Base-by-base conservation (phyloP, 64 coral and sea anemone species). In the Cladopsammia gracilis region DNA sequence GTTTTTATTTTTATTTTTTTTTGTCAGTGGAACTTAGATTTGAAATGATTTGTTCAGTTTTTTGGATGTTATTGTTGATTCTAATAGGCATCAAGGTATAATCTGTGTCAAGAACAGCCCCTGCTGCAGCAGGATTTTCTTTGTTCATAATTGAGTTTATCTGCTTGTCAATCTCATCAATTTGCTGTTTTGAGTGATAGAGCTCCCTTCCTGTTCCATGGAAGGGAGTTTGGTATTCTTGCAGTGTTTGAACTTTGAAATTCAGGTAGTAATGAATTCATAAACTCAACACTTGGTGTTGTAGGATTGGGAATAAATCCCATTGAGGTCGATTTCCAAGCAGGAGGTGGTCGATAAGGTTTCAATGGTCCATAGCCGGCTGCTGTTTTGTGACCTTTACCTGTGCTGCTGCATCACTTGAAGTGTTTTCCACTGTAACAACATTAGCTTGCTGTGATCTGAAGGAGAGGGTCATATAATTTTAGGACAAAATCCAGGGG, bases 211-310 rank as follows among this genome's bases (percentile, higher is more conserved):
- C 75, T 62, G 74, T 87, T 10, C 80, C 54, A 54, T 87, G 90
- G 46, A 93, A 93, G 77, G 79, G 16, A 86, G n/a, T 92, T 86
- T 77, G 13, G 67, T 70, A 92, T 92, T 92, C 58, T 85, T 86
- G 48, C 81, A 76, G 19, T 62, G 82, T 64, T 93, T 46, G 58
- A 78, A 93, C 79, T 93, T 93, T 49, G 82, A 82, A 87, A 92
- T 52, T 87, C 91, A 77, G 91, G 82, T 60, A 88, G 84, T 52
- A 93, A 87, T 45, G 48, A 93, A 77, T 93, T 88, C 91, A 93
- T 88, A 48, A 93, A 88, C 65, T 7, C 54, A 4, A 62, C 91
- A 24, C 91, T 86, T 25, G 82, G 52, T 10, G 91, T 88, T 68
- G 73, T 93, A 14, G 83, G 73, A n/a, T 88, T 87, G 16, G 91